Evolutionary conservation across 1,140 invertebrate genomes (phyloP), one percentile per base, ranked within the genome.

Genomic region (Eupeodes corollae): DNA sequence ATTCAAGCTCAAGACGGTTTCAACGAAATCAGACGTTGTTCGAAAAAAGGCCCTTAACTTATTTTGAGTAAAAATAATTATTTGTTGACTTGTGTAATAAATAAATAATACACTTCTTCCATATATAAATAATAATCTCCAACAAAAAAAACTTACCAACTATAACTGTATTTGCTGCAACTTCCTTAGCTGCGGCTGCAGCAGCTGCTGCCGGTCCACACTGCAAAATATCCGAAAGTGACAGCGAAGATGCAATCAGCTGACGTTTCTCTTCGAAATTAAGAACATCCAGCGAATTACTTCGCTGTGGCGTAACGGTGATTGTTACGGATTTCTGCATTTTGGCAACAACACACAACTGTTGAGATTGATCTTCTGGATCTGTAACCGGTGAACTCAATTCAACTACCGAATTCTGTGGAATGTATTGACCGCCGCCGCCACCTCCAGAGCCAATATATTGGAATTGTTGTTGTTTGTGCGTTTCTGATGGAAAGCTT

Each of bases 201-300:
- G 76, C 77, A n/a, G 76, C 75, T 0, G 71, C 70, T 3, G 73
- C 69, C 9, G 71, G 67, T 47, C 80, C 79, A 55, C 84, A 83
- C 45, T 84, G 82, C 43, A 90, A 66, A 63, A 91, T 88, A 67
- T 91, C 88, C 44, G 86, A 87, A 30, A 91, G 70, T 37, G 86
- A 90, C 55, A 91, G 67, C 26, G 86, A 87, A 40, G 86, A 89
- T 6, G 88, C 88, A 47, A 92, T 91, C 52, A 91, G 73, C 70
- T 89, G 84, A 49, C 87, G 73, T 69, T 89, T 89, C 72, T 92
- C 88, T 68, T 91, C 86, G 63, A 91, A 92, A 70, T 91, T 90
- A 21, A 91, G 76, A 69, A 86, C 87, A 71, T 91, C 88, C 71
- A 91, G 75, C 55, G 85, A 88, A 63, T 83, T 87, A 69, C 86